Percentiles rank a stretch among this genome's conserved stretches.
Conservation (phyloP, 1,140 invertebrate species). For the Saccostrea glomerata region DNA sequence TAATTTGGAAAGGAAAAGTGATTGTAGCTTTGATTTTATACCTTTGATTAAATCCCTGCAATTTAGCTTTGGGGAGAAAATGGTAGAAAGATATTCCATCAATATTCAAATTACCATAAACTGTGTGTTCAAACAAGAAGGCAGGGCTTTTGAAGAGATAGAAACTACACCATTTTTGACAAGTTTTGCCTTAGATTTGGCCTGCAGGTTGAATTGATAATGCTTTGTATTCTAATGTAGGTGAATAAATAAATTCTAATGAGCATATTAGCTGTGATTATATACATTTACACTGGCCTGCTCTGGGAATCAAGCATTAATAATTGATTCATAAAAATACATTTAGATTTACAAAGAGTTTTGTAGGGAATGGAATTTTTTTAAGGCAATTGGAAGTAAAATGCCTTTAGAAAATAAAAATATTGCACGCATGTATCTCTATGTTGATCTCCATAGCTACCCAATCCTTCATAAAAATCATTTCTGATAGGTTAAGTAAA, state of each 20-base stretch:
- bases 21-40: slow-evolving; percentile 32
- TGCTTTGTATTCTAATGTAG: slow-evolving; percentile 26
- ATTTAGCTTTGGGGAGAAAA: slow-evolving; percentile 30
- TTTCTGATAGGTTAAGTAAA: too few relatives aligned
- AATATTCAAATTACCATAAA: slow-evolving; percentile 40
- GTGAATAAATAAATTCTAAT: slow-evolving; percentile 45
- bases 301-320: background rate
- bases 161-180: slow-evolving; percentile 32
- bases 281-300: slow-evolving; percentile 14
- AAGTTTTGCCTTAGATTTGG: slow-evolving; percentile 27
- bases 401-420: too few relatives aligned
- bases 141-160: slow-evolving; percentile 37
- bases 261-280: slow-evolving; percentile 31
- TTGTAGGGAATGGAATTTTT: background rate
- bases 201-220: slow-evolving; percentile 36
- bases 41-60: slow-evolving; percentile 17
- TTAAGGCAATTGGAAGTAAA: too few relatives aligned
- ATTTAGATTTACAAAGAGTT: background rate
- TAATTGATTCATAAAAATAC: slow-evolving; percentile 18
- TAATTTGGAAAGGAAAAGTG: slow-evolving; percentile 38
- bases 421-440: background rate
- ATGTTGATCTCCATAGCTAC: background rate
- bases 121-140: slow-evolving; percentile 29
- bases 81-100: slow-evolving; percentile 37
- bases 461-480: background rate